A percentile compares a stretch with the other conserved stretches of the same genome.
These are phyloP conservation scores for Cremastinae sp. DNA, from an alignment of 2,888 invertebrate species.

Conservation along the genomic window DNA sequence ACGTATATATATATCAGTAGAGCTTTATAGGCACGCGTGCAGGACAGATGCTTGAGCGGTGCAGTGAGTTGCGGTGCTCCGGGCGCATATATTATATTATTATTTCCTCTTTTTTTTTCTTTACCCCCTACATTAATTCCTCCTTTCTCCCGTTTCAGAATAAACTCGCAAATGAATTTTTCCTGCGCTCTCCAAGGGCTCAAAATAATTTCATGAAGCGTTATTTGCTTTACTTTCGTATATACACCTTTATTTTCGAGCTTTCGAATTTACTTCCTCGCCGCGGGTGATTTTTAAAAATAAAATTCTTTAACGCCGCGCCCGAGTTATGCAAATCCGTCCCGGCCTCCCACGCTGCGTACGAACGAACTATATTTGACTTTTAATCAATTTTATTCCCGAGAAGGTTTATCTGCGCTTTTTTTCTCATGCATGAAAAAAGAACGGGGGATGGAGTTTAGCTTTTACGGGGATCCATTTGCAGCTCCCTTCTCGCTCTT, in stretches of 20 bases:
- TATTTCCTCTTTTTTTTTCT: conserved; percentile 27
- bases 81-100: conserved; percentile 72
- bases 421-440: too few relatives aligned
- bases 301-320: too few relatives aligned
- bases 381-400: too few relatives aligned
- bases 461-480: too few relatives aligned
- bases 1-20: conserved; percentile 56
- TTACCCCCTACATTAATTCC: conserved; percentile 1
- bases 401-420: too few relatives aligned
- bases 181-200: conserved; percentile 20
- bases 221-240: background rate
- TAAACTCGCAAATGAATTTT: background rate
- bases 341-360: background rate
- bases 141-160: background rate
- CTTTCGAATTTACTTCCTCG: conserved; percentile 2
- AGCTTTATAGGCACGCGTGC: conserved; percentile 77
- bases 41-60: conserved; percentile 79
- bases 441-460: too few relatives aligned
- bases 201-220: background rate
- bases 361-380: too few relatives aligned
- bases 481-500: too few relatives aligned
- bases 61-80: conserved; percentile 79
- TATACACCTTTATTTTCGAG: conserved; percentile 2
- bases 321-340: conserved; percentile 1
- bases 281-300: background rate